Base-by-base conservation (phyloP, 2,888 invertebrate species). In the Cheilosia pagana region DNA sequence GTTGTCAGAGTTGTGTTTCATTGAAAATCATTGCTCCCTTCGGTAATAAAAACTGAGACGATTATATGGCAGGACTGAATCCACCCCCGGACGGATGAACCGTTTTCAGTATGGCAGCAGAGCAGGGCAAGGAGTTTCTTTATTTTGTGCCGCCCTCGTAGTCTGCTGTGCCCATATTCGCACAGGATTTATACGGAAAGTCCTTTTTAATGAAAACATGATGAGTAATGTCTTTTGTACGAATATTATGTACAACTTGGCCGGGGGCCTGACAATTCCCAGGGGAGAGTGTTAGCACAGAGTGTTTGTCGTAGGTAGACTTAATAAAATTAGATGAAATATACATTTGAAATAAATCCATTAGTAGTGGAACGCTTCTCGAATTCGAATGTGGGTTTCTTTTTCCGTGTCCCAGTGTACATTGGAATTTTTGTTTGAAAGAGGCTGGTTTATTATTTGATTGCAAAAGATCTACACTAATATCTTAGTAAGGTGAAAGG, bases 21-120 rank as follows among this genome's bases (percentile, higher is more conserved):
- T 85, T 85, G 85, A 85, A 85, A 85, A 85, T 85, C 85, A 85
- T 85, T 85, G 85, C 85, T 85, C 85, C 85, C 85, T 85, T 85
- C 76, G 85, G 85, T 85, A 81, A 85, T 85, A 85, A 85, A 85
- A 85, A 85, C 85, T 76, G 75, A 85, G 81, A 85, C 85, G 85
- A 85, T 85, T 85, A 81, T 81, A 81, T 81, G 85, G 75, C 71
- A 75, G 67, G 71, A 81, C 48, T 72, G 76, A 28, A 28, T 28
- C 68, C 83, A 75, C 71, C 85, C 81, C 67, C 70, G 63, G 55
- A 59, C 50, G 60, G 53, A 70, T 65, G 79, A 81, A 76, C 65
- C 35, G 43, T 45, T 35, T 35, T 3, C 60, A 70, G 41, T n/a
- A 41, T 21, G 14, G 21, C 23, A 50, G 19, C 48, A 41, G 8